A percentile compares a stretch with the other conserved stretches of the same genome.
phyloP scores from a whole-genome alignment of 2,113 vertebrate species.

The Acinonyx jubatus region DNA sequence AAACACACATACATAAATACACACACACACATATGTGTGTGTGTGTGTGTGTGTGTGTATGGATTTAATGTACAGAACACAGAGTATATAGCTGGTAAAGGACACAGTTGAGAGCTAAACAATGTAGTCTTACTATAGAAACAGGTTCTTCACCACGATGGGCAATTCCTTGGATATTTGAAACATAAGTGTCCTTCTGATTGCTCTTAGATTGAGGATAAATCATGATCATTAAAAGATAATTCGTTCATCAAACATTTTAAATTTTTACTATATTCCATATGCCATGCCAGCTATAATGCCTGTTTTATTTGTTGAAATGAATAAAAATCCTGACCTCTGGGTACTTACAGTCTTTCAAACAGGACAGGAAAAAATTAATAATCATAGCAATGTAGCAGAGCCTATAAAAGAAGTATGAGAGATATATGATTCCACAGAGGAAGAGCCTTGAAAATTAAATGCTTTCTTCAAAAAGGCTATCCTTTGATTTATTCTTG shows the following conservation, averaged over 20 bases:
- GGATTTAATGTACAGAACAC: no score
- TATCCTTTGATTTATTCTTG: not conserved
- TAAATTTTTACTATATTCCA: not conserved
- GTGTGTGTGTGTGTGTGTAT: accelerated
- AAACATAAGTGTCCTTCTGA: not conserved
- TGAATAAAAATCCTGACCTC: not conserved
- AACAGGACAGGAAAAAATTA: not conserved
- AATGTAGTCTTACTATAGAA: not conserved
- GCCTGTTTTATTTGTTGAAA: not conserved
- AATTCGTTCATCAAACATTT: not conserved
- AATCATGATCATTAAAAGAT: not conserved
- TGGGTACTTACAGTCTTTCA: not conserved
- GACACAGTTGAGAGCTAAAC: not conserved
- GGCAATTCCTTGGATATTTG: not conserved
- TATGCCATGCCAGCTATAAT: not conserved
- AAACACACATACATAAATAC: accelerated
- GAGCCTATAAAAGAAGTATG: not conserved
- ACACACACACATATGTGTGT: no score
- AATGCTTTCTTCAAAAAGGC: not conserved
- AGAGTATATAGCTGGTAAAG: not conserved
- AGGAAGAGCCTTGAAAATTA: not conserved
- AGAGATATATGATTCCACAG: not conserved
- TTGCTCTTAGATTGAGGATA: not conserved
- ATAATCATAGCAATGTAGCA: not conserved
- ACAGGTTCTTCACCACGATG: not conserved